Percentiles rank a stretch among this genome's conserved stretches.
phyloP scores from a whole-genome alignment of 53 echinoderm and acorn worm species.

The Paracentrotus lividus region DNA sequence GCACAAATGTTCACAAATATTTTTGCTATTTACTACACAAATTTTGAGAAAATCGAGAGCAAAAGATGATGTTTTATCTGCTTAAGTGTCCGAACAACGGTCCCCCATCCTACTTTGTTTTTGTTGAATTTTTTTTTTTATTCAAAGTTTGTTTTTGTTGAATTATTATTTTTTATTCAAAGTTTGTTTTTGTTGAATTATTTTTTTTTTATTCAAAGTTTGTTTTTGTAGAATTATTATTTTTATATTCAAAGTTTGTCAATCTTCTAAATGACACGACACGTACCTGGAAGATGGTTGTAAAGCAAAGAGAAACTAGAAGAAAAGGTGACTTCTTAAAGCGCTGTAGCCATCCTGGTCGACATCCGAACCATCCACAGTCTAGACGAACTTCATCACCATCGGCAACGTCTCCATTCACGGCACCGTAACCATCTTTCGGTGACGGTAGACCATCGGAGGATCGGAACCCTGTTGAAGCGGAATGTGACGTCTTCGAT shows the following conservation, averaged over 20 bases:
- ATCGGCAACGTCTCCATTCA: background rate
- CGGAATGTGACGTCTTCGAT: background rate
- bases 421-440: background rate
- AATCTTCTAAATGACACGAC: too few relatives aligned
- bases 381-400: constrained; percentile 31
- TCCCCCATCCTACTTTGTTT: too few relatives aligned
- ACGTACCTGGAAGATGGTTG: constrained; percentile 68
- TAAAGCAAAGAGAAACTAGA: constrained; percentile 65
- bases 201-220: background rate
- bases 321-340: constrained; percentile 74
- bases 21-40: too few relatives aligned
- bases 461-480: background rate
- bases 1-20: too few relatives aligned
- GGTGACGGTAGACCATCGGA: background rate
- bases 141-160: background rate
- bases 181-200: background rate
- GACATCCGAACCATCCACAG: constrained; percentile 77
- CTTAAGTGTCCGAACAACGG: too few relatives aligned
- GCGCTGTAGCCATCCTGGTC: constrained; percentile 72
- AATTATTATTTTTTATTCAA: background rate
- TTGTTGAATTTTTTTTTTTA: too few relatives aligned
- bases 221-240: background rate
- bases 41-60: too few relatives aligned
- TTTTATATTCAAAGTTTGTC: background rate
- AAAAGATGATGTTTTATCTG: too few relatives aligned